Percentiles rank a stretch among this genome's conserved stretches.
These are phyloP conservation scores for Nymphalis io DNA, from an alignment of 1,140 invertebrate species.

Conservation along the genomic window DNA sequence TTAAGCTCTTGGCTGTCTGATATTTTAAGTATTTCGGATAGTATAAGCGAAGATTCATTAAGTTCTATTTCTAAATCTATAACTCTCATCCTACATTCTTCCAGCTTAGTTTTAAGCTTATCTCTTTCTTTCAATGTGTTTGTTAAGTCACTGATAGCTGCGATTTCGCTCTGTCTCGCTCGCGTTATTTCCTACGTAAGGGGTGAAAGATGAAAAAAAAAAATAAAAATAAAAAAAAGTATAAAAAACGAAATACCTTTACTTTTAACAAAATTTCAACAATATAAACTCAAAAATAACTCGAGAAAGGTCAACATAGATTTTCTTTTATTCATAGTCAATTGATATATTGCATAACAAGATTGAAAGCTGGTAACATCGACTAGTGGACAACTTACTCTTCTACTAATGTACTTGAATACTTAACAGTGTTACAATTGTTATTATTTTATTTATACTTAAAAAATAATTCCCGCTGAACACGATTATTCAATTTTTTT, in stretches of 20 bases:
- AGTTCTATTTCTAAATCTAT: constrained; percentile 77
- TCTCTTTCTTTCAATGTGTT: constrained; percentile 63
- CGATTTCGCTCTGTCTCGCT: constrained; percentile 66
- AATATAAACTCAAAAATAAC: constrained; percentile 74
- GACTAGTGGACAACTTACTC: constrained; percentile 75
- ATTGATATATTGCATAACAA: constrained; percentile 75
- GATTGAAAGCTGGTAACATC: constrained; percentile 73
- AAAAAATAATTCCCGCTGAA: constrained; percentile 77
- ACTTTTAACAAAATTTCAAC: constrained; percentile 70
- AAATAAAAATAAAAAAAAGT: constrained; percentile 58
- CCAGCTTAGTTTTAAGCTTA: constrained; percentile 63
- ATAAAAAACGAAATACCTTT: constrained; percentile 56
- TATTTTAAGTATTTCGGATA: constrained; percentile 73
- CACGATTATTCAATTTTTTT: constrained; percentile 69
- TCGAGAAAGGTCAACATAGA: constrained; percentile 67
- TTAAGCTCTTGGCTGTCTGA: constrained; percentile 64
- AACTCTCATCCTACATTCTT: constrained; percentile 69
- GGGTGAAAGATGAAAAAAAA: constrained; percentile 64
- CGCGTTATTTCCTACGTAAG: constrained; percentile 63
- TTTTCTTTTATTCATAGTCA: constrained; percentile 65
- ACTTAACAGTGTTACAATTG: constrained; percentile 78
- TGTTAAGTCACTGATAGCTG: constrained; percentile 61
- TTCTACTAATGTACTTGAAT: constrained; percentile 76
- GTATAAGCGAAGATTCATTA: constrained; percentile 73
- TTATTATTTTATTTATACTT: constrained; percentile 70